Evolutionary conservation across 1,140 invertebrate genomes (phyloP).

Genomic region (Spodoptera litura): DNA sequence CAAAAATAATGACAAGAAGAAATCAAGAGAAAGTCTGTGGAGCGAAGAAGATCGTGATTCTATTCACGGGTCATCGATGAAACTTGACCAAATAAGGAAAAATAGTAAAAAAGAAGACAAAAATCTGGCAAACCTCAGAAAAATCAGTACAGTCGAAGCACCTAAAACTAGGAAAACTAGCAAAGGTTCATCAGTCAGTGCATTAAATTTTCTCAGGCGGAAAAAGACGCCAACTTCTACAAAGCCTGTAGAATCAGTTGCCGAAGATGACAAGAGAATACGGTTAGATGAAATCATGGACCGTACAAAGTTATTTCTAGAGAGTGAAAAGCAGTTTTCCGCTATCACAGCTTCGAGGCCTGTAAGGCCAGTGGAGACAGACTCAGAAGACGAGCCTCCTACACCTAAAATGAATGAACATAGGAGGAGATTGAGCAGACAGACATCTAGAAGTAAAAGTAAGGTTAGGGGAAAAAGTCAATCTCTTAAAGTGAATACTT

Average conservation of each 20-base stretch:
- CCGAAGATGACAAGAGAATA: conserved; percentile 71
- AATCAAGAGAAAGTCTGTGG: conserved; percentile 82
- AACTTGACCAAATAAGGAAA: conserved; percentile 76
- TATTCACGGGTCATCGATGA: conserved; percentile 74
- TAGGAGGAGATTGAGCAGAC: conserved; percentile 76
- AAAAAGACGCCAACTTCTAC: conserved; percentile 78
- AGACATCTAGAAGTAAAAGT: conserved; percentile 81
- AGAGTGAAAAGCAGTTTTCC: conserved; percentile 76
- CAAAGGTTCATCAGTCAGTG: conserved; percentile 80
- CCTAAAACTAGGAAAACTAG: conserved; percentile 78
- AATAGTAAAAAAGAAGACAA: conserved; percentile 81
- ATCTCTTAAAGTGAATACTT: conserved; percentile 76
- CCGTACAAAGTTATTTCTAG: conserved; percentile 78
- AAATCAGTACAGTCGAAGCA: conserved; percentile 69
- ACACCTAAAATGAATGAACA: conserved; percentile 75
- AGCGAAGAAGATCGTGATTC: conserved; percentile 81
- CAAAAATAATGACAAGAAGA: conserved; percentile 82
- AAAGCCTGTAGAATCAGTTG: conserved; percentile 75
- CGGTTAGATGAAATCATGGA: conserved; percentile 74
- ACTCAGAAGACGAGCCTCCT: conserved; percentile 79
- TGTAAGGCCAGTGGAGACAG: conserved; percentile 66
- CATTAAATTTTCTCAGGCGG: conserved; percentile 79
- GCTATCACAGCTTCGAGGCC: conserved; percentile 58
- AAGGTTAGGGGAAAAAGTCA: conserved; percentile 81
- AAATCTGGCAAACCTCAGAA: conserved; percentile 63